Evolutionary conservation across 2,797 vertebrate genomes (phyloP).

Genomic region (Bovichtus diacanthus): DNA sequence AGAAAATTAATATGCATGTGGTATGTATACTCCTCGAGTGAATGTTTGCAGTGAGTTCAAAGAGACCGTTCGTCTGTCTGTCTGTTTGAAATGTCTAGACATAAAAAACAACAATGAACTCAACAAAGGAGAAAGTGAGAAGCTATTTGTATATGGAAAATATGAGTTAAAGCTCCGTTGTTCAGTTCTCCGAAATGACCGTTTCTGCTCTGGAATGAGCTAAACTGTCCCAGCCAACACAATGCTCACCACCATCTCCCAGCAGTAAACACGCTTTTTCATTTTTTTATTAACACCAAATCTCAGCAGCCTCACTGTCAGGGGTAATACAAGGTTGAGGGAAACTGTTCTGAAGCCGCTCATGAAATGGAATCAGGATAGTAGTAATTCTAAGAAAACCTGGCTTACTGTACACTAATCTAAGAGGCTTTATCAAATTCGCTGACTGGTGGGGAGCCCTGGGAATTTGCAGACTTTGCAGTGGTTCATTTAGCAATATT

Average conservation of each 20-base stretch:
- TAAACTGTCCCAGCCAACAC: conserved; percentile 24
- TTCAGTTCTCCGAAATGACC: conserved; percentile 32
- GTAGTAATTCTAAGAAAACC: conserved; percentile 18
- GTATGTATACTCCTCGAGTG: conserved; percentile 30
- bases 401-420: conserved; percentile 2
- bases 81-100: conserved; percentile 39
- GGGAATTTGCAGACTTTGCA: background rate
- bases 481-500: conserved; percentile 3
- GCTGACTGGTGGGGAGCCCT: background rate
- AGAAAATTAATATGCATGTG: conserved; percentile 65
- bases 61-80: conserved; percentile 37
- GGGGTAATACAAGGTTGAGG: conserved; percentile 20
- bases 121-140: conserved; percentile 16
- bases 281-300: conserved; percentile 56
- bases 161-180: background rate
- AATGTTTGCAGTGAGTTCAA: conserved; percentile 58
- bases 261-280: conserved; percentile 52
- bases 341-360: conserved; percentile 26
- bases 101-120: conserved; percentile 37
- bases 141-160: conserved; percentile 37
- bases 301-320: conserved; percentile 46
- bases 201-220: conserved; percentile 30
- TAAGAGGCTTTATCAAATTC: background rate
- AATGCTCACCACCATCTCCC: conserved; percentile 23
- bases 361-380: conserved; percentile 21